These are phyloP conservation scores for Metacarcinus magister DNA, from an alignment of 2,888 invertebrate species.

Conservation along the genomic window DNA sequence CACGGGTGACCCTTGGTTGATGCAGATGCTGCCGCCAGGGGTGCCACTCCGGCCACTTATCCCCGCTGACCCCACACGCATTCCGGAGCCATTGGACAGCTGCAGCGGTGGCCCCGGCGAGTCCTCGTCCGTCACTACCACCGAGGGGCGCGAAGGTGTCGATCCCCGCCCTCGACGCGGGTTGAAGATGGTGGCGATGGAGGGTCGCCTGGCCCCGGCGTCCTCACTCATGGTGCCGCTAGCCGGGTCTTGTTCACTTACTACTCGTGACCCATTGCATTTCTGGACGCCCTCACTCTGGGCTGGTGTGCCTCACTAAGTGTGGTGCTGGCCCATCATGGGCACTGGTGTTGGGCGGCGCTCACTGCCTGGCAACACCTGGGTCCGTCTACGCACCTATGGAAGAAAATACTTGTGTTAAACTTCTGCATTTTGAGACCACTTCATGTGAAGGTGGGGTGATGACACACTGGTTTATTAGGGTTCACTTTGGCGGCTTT, in stretches of 20 bases:
- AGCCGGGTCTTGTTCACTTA: background rate
- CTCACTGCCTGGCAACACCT: background rate
- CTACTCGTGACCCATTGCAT: background rate
- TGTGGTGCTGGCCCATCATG: background rate
- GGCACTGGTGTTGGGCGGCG: background rate
- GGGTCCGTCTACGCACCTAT: background rate
- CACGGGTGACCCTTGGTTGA: conserved; percentile 70
- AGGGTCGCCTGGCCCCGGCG: conserved; percentile 74
- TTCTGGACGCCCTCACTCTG: background rate
- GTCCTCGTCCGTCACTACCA: conserved; percentile 82
- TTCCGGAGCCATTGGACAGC: conserved; percentile 77
- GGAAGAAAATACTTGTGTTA: background rate
- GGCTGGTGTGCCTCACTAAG: background rate
- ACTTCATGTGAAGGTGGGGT: background rate
- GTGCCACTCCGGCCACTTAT: conserved; percentile 68
- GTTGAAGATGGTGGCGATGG: conserved; percentile 82
- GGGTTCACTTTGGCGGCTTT: background rate
- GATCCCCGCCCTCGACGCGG: conserved; percentile 74
- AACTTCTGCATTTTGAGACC: background rate
- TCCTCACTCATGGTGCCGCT: conserved; percentile 69
- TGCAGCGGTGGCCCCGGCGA: conserved; percentile 70
- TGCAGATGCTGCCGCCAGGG: conserved; percentile 72
- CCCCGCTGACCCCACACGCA: conserved; percentile 65
- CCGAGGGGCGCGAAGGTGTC: conserved; percentile 78
- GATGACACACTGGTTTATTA: background rate